These are phyloP conservation scores for Myiotriccus ornatus DNA, from an alignment of 2,797 vertebrate species.

Conservation along the genomic window DNA sequence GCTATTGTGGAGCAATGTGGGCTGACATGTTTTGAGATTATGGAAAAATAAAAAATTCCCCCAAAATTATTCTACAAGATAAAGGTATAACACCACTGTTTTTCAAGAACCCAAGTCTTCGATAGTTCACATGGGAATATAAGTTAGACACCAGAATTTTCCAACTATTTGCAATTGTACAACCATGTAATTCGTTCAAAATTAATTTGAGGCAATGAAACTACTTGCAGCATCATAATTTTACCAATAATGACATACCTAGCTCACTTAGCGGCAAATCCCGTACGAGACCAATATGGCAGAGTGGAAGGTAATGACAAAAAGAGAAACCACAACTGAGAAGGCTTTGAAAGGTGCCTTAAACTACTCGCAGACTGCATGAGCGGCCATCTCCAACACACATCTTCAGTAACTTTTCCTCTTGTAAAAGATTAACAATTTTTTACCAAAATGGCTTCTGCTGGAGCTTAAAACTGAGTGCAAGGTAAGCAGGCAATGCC, in stretches of 20 bases:
- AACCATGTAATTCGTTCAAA: not conserved
- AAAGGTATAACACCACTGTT: not conserved
- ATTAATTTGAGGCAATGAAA: not conserved
- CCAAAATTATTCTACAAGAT: not conserved
- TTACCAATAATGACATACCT: not conserved
- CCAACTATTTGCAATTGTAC: not conserved
- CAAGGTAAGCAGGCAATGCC: not conserved
- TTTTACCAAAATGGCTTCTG: not conserved
- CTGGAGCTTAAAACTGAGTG: not conserved
- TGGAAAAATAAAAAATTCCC: not conserved
- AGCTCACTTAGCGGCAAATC: not conserved
- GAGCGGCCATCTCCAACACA: not conserved
- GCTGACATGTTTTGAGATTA: not conserved
- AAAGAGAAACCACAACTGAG: not conserved
- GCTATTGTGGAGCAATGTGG: not conserved
- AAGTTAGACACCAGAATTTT: not conserved
- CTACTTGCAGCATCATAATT: not conserved
- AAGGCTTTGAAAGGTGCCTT: not conserved
- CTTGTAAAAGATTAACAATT: not conserved
- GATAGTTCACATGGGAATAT: not conserved
- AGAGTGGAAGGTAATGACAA: not conserved
- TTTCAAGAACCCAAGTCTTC: not conserved
- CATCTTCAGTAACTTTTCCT: not conserved
- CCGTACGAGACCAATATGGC: not conserved
- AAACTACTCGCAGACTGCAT: not conserved